Base-by-base conservation (phyloP, 2,888 invertebrate species). In the Muscina levida region DNA sequence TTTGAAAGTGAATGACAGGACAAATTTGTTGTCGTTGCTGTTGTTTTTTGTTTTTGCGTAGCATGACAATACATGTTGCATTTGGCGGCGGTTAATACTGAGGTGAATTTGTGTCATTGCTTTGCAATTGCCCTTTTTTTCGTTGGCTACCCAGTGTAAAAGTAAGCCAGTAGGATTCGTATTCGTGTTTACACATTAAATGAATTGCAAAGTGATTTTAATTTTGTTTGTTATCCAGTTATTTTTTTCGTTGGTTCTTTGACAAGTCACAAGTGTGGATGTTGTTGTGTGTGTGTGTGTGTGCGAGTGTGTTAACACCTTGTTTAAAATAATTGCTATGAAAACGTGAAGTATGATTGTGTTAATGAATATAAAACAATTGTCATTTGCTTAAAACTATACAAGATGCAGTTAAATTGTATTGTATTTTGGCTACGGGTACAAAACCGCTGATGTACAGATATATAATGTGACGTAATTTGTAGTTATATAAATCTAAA, bases 111-210 rank as follows among this genome's bases (percentile, higher is more conserved):
- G 37, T 10, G 59, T 10, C 39, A 17, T 19, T 59, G 59, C 37
- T 59, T n/a, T 59, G 37, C 59, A 59, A 17, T 15, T 59, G 48
- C 19, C 51, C 39, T 6, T 11, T 22, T n/a, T 22, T 26, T 24
- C 56, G 22, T 26, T 1, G 24, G 56, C 26, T 26, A 19, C 5
- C 22, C 24, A 10, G 26, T 26, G 8, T 31, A 31, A 31, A 31
- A 31, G 37, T 26, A 11, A 4, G 53, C n/a, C 46, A 65, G 15
- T 71, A 56, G 57, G 19, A 17, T 37, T 75, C 39, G 48, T 48
- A 37, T 46, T 42, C 17, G 19, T 77, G 24, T 77, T 78, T 78
- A 66, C 57, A 74, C 71, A 70, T 74, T 74, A 67, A 79, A 79
- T 79, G 74, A 72, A 75, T 72, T 79, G 74, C 19, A 51, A 15